phyloP scores from a whole-genome alignment of 2,113 vertebrate species.

The Paracanthobrama guichenoti region DNA sequence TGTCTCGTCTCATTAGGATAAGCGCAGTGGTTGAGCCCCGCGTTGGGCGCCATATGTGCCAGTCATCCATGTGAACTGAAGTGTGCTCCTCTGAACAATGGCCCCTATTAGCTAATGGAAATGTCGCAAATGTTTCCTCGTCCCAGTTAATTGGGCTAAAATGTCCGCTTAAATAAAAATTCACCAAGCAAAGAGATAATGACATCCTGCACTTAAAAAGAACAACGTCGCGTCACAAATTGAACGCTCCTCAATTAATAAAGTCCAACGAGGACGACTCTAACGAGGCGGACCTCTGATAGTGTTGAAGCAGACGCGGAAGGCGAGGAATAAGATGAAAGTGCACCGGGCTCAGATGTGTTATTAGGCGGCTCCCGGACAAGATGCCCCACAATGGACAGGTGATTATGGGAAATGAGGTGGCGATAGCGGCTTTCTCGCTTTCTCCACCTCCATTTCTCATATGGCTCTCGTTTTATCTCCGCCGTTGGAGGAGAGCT shows the following conservation, averaged over 20 bases:
- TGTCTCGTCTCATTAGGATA: conserved; percentile 3
- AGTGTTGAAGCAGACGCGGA: not conserved
- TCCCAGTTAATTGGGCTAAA: conserved; percentile 75
- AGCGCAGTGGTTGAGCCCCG: not conserved
- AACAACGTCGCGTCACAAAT: conserved; percentile 41
- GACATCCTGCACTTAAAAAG: conserved; percentile 53
- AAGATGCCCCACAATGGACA: conserved; percentile 38
- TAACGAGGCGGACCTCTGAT: conserved; percentile 24
- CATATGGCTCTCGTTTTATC: conserved; percentile 38
- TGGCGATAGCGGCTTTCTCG: not conserved
- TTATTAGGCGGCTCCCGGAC: conserved; percentile 57
- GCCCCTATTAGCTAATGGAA: conserved; percentile 72
- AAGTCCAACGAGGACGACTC: conserved; percentile 13
- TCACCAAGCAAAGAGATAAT: conserved; percentile 68
- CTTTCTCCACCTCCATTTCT: conserved; percentile 32
- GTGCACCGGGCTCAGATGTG: conserved; percentile 20
- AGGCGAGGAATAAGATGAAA: conserved; percentile 42
- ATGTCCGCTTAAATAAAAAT: conserved; percentile 73
- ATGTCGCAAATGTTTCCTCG: conserved; percentile 68
- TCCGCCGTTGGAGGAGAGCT: conserved; percentile 7
- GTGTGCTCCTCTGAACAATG: conserved; percentile 70
- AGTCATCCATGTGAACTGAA: conserved; percentile 39
- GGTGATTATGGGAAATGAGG: conserved; percentile 47
- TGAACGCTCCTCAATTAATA: conserved; percentile 41
- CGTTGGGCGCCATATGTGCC: not conserved